A percentile compares a stretch with the other conserved stretches of the same genome.
Conservation (phyloP, 2,888 invertebrate genomes). For the Drosophila rubida region DNA sequence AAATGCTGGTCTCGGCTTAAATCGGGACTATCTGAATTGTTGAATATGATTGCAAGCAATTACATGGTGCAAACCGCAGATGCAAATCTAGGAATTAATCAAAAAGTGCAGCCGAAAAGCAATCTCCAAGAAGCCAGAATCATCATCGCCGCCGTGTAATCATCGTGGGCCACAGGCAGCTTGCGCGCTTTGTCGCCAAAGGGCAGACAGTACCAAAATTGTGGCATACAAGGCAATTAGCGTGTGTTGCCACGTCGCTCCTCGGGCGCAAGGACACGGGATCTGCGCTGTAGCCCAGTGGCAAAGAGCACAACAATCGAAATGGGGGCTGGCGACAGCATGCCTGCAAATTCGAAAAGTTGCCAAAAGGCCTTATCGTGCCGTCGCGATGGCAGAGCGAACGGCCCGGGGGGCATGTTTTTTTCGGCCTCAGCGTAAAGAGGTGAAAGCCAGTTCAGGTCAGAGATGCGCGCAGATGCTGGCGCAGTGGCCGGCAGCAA, state of each 20-base stretch:
- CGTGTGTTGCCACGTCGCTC: constrained; percentile 36
- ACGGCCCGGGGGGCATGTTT: background rate
- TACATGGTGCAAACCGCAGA: background rate
- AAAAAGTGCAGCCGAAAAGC: background rate
- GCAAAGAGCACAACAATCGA: constrained; percentile 42
- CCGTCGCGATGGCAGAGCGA: constrained; percentile 1
- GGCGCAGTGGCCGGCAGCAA: background rate
- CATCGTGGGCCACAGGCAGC: constrained; percentile 33
- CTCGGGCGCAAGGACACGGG: background rate
- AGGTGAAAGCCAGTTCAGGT: constrained; percentile 1
- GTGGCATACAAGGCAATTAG: constrained; percentile 65
- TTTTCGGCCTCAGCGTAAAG: constrained; percentile 21
- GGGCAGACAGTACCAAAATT: constrained; percentile 43
- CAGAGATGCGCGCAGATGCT: constrained; percentile 24
- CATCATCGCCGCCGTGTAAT: background rate
- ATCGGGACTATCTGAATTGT: background rate
- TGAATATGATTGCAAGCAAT: background rate
- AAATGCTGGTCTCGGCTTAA: background rate
- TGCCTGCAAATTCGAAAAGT: constrained; percentile 64
- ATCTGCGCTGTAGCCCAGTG: background rate
- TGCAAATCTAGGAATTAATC: background rate
- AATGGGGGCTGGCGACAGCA: constrained; percentile 49
- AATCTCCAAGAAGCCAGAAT: background rate
- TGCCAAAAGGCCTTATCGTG: constrained; percentile 55
- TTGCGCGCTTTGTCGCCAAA: constrained; percentile 35